Evolutionary conservation across 2,797 vertebrate genomes (phyloP).

Genomic region (Anguilla marmorata): DNA sequence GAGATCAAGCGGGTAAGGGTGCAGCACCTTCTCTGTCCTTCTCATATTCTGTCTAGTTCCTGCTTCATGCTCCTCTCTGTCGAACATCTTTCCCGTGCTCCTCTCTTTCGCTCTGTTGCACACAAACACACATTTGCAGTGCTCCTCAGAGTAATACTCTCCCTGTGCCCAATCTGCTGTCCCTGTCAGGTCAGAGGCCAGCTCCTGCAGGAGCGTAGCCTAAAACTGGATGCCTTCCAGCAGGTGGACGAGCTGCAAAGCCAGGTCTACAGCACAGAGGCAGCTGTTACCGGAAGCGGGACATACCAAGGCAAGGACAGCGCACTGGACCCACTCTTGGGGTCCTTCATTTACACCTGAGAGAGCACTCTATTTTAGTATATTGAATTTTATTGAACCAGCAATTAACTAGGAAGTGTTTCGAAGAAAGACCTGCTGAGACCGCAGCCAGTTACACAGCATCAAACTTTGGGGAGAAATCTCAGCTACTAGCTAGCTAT

Average conservation of each 20-base stretch:
- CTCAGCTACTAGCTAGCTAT: no score
- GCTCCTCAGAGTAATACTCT: not conserved
- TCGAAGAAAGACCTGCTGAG: no score
- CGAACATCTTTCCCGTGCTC: not conserved
- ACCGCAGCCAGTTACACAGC: no score
- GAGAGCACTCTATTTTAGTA: not conserved
- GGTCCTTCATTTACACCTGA: not conserved
- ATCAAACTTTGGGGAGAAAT: no score
- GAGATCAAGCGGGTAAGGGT: slow-evolving; percentile 65
- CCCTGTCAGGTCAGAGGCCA: slow-evolving; percentile 59
- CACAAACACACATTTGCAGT: not conserved
- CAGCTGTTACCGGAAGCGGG: slow-evolving; percentile 46
- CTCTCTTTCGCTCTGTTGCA: not conserved
- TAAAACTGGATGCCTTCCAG: slow-evolving; percentile 76
- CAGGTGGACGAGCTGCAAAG: slow-evolving; percentile 65
- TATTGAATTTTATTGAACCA: no score
- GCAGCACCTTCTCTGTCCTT: not conserved
- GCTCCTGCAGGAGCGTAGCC: slow-evolving; percentile 66
- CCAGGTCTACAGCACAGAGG: slow-evolving; percentile 57
- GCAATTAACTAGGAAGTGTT: no score
- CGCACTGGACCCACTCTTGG: not conserved
- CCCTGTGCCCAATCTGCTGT: not conserved
- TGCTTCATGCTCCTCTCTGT: not conserved
- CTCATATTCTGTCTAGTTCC: not conserved
- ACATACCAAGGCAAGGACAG: slow-evolving; percentile 53